Base-by-base conservation (phyloP, 2,888 invertebrate genomes). In the Harpalus rufipes region DNA sequence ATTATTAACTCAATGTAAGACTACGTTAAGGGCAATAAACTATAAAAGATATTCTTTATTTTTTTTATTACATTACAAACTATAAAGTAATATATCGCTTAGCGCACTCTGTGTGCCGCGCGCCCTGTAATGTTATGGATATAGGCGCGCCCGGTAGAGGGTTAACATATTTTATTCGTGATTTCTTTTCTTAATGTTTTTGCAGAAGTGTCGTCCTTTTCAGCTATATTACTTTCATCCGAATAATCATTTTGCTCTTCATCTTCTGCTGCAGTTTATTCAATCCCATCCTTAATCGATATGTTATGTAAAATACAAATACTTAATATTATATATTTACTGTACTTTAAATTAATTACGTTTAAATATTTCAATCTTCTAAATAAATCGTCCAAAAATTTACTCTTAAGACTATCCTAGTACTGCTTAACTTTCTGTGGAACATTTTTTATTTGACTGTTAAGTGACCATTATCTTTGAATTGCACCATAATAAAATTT, bases 401-500 rank as follows among this genome's bases (percentile, higher is more conserved):
- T 63, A 16, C 63, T 63, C 63, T 21, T 21, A 63, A 16, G 10
- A 63, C 18, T 21, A 63, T 16, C 5, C 63, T 63, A n/a, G 63
- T 63, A 7, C 25, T 18, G 25, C 63, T 21, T 5, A 63, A 25
- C 25, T 63, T 63, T 63, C n/a, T 14, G 25, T 14, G 7, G 25
- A 63, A 63, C 25, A 21, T 63, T 63, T 21, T 63, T 63, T 63
- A 16, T 63, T 63, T 63, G 25, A 5, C 25, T 63, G 63, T 63
- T 5, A 51, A 51, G 44, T 51, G 44, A 51, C 44, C 7, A 51
- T 51, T 51, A 51, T 51, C 44, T 51, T 51, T 51, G 10, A 78
- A 86, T 65, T 84, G 85, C 32, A 74, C 72, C 78, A 86, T 85
- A 56, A 86, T 18, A 61, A 80, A 63, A 16, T 16, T 32, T 7